phyloP scores from a whole-genome alignment of 2,888 invertebrate genomes.

The Lepidonotus clava region DNA sequence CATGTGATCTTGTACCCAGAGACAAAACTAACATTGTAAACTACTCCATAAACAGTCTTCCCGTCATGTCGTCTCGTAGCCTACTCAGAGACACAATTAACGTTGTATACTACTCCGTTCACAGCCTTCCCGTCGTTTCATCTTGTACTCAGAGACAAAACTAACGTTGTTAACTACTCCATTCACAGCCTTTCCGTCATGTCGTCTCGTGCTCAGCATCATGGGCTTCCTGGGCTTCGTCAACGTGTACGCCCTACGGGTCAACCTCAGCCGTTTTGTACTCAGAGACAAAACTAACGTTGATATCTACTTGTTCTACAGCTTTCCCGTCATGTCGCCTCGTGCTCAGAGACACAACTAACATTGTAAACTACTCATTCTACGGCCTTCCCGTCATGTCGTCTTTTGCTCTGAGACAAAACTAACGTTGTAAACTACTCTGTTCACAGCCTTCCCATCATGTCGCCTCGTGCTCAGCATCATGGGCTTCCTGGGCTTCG shows the following conservation, averaged over 20 bases:
- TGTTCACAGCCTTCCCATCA: slow-evolving; percentile 70
- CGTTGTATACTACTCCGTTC: slow-evolving; percentile 80
- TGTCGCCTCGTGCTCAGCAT: no score
- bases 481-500: slow-evolving; percentile 80
- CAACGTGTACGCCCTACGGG: slow-evolving; percentile 82
- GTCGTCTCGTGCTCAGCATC: slow-evolving; percentile 78
- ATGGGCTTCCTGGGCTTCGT: slow-evolving; percentile 81
- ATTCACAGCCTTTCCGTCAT: slow-evolving; percentile 71
- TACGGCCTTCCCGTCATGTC: background rate
- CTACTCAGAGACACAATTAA: slow-evolving; percentile 79
- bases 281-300: no score
- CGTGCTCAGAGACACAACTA: slow-evolving; percentile 79
- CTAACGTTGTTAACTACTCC: slow-evolving; percentile 80
- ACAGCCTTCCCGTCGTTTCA: background rate
- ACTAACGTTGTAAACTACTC: slow-evolving; percentile 80
- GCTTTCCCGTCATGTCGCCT: no score
- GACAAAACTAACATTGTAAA: no score
- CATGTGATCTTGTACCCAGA: no score
- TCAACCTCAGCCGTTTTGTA: no score
- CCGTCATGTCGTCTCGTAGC: no score
- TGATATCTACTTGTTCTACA: no score
- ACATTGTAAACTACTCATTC: slow-evolving; percentile 80
- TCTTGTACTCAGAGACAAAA: slow-evolving; percentile 79
- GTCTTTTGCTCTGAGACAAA: slow-evolving; percentile 78
- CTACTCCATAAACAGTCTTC: no score